Evolutionary conservation across 2,113 vertebrate species (phyloP), one percentile per base, ranked within the genome.

Genomic region (Mugil cephalus): DNA sequence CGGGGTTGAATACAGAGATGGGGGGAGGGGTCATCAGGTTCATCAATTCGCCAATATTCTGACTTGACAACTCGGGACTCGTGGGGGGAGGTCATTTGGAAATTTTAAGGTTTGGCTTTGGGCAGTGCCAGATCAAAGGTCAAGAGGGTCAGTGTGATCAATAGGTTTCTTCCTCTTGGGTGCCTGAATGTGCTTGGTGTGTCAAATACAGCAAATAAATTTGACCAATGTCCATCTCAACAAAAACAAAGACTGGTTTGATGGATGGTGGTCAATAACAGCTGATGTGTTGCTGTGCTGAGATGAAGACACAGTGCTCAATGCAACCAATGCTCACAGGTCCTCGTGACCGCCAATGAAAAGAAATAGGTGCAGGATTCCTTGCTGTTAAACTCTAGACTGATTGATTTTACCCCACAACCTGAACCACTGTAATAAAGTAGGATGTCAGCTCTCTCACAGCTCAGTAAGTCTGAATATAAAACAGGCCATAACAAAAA

Each of bases 111-210:
- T 7, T 24, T 10, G 40, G 39, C 1, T 18, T n/a, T 11, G 7
- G 38, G 13, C 10, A 18, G 54, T 17, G 35, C 11, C 10, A 43
- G 48, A 55, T 17, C 50, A 79, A 50, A 73, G 55, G 63, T 63
- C 56, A 6, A n/a, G 10, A 18, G 0, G 8, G 38, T 13, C 24
- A 64, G 5, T 4, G 2, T 2, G 36, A 48, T 56, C 63, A 56
- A 43, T 62, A 8, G 35, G 21, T 14, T 6, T 17, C 21, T 11
- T 38, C 12, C n/a, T 55, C 14, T 7, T 21, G 14, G 24, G 43
- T 15, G 5, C 21, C 17, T n/a, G 48, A 64, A 46, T 46, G 14
- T 61, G 17, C 10, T 12, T 1, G 3, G 14, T 7, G 10, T 39
- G 15, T 47, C 8, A 13, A 12, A 7, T 17, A 58, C 18, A 55